These are phyloP conservation scores for Drosophila multiciliata DNA, from an alignment of 2,888 invertebrate species.

Conservation along the genomic window DNA sequence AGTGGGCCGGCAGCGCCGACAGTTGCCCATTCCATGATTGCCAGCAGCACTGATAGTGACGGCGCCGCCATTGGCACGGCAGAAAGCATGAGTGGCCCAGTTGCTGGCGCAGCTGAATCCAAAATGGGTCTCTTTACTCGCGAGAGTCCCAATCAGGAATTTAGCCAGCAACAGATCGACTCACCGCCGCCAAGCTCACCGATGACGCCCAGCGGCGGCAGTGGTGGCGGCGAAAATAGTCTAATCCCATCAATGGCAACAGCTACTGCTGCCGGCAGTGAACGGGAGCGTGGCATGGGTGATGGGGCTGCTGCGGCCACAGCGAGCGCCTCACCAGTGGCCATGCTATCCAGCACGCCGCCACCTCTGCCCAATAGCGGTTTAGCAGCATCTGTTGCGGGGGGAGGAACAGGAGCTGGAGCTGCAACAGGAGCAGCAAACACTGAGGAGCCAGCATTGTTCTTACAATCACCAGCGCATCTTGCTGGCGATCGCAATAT, in stretches of 20 bases:
- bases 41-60: slow-evolving; percentile 60
- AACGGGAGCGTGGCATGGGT: slow-evolving; percentile 81
- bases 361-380: slow-evolving; percentile 67
- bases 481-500: slow-evolving; percentile 37
- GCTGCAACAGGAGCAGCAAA: not conserved
- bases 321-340: slow-evolving; percentile 78
- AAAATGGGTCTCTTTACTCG: slow-evolving; percentile 85
- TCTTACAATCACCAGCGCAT: slow-evolving; percentile 30
- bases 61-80: slow-evolving; percentile 48
- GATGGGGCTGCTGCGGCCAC: slow-evolving; percentile 83
- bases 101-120: slow-evolving; percentile 66
- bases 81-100: slow-evolving; percentile 14
- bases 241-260: slow-evolving; percentile 5
- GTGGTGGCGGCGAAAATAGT: slow-evolving; percentile 8
- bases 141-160: slow-evolving; percentile 84
- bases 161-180: slow-evolving; percentile 79
- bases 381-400: not conserved
- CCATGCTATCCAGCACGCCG: slow-evolving; percentile 79
- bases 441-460: slow-evolving; percentile 2
- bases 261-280: slow-evolving; percentile 25
- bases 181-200: slow-evolving; percentile 76
- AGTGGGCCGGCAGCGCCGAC: slow-evolving; percentile 80
- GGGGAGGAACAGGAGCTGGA: not conserved
- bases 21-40: slow-evolving; percentile 67
- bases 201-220: slow-evolving; percentile 53